Percentiles rank a stretch among this genome's conserved stretches.
Evolutionary conservation across 2,888 invertebrate species (phyloP).

Genomic region (Aporophyla lueneburgensis): DNA sequence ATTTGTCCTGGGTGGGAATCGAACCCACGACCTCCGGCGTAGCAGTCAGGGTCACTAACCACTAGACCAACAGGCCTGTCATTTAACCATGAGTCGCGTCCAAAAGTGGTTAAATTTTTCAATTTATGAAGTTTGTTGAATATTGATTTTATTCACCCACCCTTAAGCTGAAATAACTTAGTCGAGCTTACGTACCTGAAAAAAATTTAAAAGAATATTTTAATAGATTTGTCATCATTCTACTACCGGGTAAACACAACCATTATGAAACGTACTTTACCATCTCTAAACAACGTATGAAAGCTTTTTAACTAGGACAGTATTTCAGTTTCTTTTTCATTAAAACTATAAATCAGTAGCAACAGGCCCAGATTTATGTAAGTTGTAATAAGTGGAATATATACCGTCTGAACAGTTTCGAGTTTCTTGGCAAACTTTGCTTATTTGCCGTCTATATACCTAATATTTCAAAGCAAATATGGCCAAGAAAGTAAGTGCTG

Average conservation of each 20-base stretch:
- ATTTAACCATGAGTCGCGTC: too few species aligned
- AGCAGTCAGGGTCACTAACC: too few species aligned
- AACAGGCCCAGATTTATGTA: conserved; percentile 58
- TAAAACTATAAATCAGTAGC: conserved; percentile 67
- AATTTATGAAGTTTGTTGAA: too few species aligned
- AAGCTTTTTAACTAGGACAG: conserved; percentile 69
- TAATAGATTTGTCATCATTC: not conserved
- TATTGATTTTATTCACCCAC: too few species aligned
- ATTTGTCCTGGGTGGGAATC: too few species aligned
- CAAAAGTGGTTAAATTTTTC: too few species aligned
- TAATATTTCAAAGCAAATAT: conserved; percentile 23
- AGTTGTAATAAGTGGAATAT: conserved; percentile 54
- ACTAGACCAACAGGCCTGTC: too few species aligned
- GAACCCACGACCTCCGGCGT: too few species aligned
- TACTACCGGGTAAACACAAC: not conserved
- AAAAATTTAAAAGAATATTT: too few species aligned
- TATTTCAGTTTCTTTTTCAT: conserved; percentile 69
- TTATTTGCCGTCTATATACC: conserved; percentile 17
- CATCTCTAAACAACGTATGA: conserved; percentile 61
- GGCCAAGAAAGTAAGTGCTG: not conserved
- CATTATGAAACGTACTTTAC: conserved; percentile 38
- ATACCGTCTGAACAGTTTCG: conserved; percentile 43
- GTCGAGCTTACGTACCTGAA: too few species aligned
- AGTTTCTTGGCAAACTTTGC: conserved; percentile 51
- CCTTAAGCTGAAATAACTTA: too few species aligned